Evolutionary conservation across 2,113 vertebrate species (phyloP).

Genomic region (Micronisus gabar): DNA sequence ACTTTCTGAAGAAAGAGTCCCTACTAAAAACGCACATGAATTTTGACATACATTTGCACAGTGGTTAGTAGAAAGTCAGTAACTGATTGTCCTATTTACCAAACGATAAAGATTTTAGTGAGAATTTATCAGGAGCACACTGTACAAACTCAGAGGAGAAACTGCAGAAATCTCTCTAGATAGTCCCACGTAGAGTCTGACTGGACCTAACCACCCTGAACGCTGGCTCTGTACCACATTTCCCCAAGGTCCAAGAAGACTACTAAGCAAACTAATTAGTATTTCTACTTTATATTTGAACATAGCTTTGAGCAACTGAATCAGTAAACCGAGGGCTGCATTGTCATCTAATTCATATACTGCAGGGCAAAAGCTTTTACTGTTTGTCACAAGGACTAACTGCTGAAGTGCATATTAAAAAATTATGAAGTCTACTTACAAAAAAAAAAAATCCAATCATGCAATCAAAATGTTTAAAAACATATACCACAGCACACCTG

Average conservation of each 20-base stretch:
- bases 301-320: not conserved
- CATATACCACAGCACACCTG: not conserved
- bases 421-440: not conserved
- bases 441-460: not conserved
- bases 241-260: not conserved
- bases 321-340: not conserved
- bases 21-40: rapidly evolving
- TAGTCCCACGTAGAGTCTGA: too few species aligned
- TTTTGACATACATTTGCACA: not conserved
- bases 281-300: not conserved
- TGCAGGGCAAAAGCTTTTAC: not conserved
- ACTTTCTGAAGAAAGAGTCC: not conserved
- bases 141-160: not conserved
- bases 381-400: not conserved
- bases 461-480: not conserved
- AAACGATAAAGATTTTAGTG: not conserved
- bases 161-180: not conserved
- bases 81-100: not conserved
- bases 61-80: not conserved
- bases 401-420: not conserved
- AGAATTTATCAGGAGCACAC: not conserved
- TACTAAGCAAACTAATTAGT: not conserved
- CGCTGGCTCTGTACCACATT: rapidly evolving
- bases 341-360: not conserved
- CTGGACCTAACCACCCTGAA: not conserved